A percentile compares a stretch with the other conserved stretches of the same genome.
phyloP scores from a whole-genome alignment of 92 coral and sea anemone species.

The Epizoanthus rinbou region DNA sequence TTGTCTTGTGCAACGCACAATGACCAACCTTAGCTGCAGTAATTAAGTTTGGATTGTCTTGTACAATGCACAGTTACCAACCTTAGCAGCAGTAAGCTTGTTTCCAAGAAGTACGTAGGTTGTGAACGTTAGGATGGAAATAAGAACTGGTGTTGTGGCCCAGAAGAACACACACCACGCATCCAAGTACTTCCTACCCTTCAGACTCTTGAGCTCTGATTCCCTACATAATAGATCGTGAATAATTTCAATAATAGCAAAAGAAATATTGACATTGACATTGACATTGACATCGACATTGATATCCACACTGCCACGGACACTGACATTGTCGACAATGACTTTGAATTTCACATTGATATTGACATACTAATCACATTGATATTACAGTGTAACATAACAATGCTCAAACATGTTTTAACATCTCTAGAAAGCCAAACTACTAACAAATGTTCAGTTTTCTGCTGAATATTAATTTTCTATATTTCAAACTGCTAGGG shows the following conservation, averaged over 20 bases:
- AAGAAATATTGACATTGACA: neutral
- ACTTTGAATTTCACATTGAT: no score
- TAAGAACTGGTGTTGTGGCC: constrained; percentile 98
- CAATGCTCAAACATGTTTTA: no score
- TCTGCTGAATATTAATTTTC: no score
- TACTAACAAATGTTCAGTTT: no score
- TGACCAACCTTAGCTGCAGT: neutral
- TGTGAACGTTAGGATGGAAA: constrained; percentile 90
- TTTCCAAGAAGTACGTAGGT: constrained; percentile 94
- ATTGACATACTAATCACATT: no score
- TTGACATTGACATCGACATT: neutral
- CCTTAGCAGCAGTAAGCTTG: constrained; percentile 97
- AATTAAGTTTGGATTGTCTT: neutral
- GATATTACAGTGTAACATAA: no score
- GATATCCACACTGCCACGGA: no score
- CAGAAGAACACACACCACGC: constrained; percentile 99
- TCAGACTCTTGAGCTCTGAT: constrained; percentile 90
- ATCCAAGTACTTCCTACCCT: constrained; percentile 94
- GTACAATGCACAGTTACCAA: neutral
- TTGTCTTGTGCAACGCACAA: no score
- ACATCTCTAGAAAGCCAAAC: no score
- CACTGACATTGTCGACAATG: no score
- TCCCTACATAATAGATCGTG: constrained; percentile 50
- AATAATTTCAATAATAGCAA: neutral
- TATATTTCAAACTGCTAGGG: no score